Conservation (phyloP, 2,797 vertebrate genomes). For the Sebastes iracundus region DNA sequence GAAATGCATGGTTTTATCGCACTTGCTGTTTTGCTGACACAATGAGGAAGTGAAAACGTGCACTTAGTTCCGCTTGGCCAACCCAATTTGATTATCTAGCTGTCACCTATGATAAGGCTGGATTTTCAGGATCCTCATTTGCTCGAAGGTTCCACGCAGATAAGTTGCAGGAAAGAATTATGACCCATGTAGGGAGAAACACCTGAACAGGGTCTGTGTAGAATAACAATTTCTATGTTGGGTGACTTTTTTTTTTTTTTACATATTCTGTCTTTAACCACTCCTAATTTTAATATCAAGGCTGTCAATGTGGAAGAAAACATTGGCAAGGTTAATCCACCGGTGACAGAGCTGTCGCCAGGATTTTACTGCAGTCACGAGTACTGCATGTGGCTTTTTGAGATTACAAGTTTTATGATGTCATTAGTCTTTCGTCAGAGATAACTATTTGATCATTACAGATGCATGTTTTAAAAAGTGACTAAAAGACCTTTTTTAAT, state of each 20-base stretch:
- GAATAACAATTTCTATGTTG: not conserved
- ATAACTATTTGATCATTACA: not conserved
- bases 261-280: not conserved
- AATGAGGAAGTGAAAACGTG: conserved; percentile 40
- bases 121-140: not conserved
- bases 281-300: not conserved
- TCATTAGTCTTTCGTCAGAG: not conserved
- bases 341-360: not conserved
- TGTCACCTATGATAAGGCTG: not conserved
- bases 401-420: not conserved
- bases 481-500: not conserved
- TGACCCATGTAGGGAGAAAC: not conserved
- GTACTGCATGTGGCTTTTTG: conserved; percentile 6
- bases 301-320: not conserved
- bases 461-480: not conserved
- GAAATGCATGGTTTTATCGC: not conserved
- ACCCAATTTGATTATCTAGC: conserved; percentile 26
- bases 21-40: conserved; percentile 6
- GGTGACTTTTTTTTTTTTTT: not conserved
- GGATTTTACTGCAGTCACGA: conserved; percentile 6
- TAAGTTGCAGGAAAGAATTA: not conserved
- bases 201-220: not conserved
- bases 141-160: not conserved
- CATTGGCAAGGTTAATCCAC: not conserved
- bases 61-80: not conserved